phyloP scores from a whole-genome alignment of 2,113 vertebrate genomes.

The Rutilus rutilus region DNA sequence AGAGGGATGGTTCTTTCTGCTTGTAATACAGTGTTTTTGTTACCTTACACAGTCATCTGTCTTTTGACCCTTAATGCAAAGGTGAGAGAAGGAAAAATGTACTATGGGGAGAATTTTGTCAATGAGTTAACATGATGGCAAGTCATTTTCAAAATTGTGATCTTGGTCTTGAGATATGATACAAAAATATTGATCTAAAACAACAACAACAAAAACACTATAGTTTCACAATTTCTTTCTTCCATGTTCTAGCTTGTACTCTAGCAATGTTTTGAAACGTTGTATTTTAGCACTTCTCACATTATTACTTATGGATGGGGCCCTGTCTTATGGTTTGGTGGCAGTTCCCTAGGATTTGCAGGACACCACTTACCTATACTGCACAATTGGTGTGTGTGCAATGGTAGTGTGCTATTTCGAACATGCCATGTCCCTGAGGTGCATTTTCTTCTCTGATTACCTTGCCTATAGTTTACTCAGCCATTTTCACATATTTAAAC shows the following conservation, averaged over 20 bases:
- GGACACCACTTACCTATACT: neutral
- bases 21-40: neutral
- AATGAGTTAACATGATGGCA: no score
- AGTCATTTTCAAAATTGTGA: no score
- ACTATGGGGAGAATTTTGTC: neutral
- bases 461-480: neutral
- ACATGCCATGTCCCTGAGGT: neutral
- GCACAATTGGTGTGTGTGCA: neutral
- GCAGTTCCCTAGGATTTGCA: neutral
- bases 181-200: neutral
- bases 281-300: neutral
- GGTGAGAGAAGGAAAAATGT: neutral
- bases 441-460: neutral
- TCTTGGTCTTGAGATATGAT: neutral
- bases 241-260: neutral
- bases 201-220: no score
- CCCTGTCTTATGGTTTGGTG: neutral
- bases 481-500: conserved; percentile 11
- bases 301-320: neutral
- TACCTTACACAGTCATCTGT: neutral
- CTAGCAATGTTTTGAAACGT: neutral
- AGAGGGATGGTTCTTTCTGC: neutral
- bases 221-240: neutral
- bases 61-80: neutral
- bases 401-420: neutral